Base-by-base conservation (phyloP, 2,113 vertebrate genomes). In the Phrynocephalus versicolor region DNA sequence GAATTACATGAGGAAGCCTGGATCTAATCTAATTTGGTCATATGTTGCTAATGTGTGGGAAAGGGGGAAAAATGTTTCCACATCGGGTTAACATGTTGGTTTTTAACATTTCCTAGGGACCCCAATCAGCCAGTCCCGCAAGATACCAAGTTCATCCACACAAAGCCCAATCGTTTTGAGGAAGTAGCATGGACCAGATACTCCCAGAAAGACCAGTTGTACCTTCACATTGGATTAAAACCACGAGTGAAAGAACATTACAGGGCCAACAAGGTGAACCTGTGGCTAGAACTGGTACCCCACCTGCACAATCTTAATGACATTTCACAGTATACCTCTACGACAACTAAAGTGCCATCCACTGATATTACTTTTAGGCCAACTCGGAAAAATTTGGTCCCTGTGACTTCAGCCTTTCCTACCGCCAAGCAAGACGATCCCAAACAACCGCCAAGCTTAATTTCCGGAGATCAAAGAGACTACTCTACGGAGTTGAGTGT, bases 151-250 rank as follows among this genome's bases (percentile, higher is more conserved):
- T 99, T 99, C 92, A 99, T 99, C 88, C 98, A 99, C 90, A 99
- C 99, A 21, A 99, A 99, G 91, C 99, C 98, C 78, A 99, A 99
- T 90, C 98, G 99, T 82, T 99, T 99, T 95, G 99, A 99, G 91
- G 99, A 99, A 94, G 99, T 99, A 92, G 98, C 98, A 73, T 99
- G 99, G 99, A 99, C 98, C 70, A 97, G 99, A 92, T 99, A 99
- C 92, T 99, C 98, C 89, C 99, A 99, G 96, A 99, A 99, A 94
- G 98, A 99, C 87, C 98, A 99, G 85, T 97, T 99, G 25, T 99
- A 99, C 93, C 97, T 99, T 81, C 99, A 99, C 91, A 99, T 99
- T 91, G 99, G 99, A 89, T 96, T 99, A 94, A 99, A 99, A 94
- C 99, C 99, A 30, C 96, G 99, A 57, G 98, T 99, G 85, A 99